These are phyloP conservation scores for Plutella xylostella DNA, from an alignment of 2,888 invertebrate species.

Conservation along the genomic window DNA sequence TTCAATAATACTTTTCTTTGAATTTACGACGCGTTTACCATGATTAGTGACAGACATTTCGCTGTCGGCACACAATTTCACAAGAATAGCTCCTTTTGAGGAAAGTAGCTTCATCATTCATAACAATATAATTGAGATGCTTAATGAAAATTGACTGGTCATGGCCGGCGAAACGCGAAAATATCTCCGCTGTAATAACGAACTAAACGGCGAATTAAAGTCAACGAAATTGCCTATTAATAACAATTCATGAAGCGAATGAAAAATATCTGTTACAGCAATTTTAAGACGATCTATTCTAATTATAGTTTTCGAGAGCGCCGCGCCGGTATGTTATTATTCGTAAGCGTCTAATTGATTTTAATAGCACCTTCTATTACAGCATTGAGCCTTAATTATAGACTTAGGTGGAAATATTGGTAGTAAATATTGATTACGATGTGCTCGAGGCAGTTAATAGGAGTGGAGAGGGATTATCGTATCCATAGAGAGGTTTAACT, in stretches of 20 bases:
- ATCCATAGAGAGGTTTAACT: no score
- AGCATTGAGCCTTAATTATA: constrained; percentile 2
- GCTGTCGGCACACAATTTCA: no score
- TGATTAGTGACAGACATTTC: constrained; percentile 28
- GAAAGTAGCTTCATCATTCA: neutral
- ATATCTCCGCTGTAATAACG: no score
- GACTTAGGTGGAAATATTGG: neutral
- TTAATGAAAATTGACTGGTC: no score
- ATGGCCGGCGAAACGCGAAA: no score
- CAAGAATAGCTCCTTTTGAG: neutral
- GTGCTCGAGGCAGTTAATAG: no score
- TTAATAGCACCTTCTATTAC: constrained; percentile 4
- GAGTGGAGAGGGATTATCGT: no score
- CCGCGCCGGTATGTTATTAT: constrained; percentile 18
- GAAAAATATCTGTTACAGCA: neutral
- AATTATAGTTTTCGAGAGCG: constrained; percentile 26
- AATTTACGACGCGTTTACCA: constrained; percentile 44
- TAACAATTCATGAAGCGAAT: no score
- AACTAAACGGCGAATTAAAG: no score
- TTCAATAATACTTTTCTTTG: constrained; percentile 50
- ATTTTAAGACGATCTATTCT: constrained; percentile 13
- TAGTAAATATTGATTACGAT: constrained; percentile 3
- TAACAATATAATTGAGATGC: no score
- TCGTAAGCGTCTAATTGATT: constrained; percentile 6
- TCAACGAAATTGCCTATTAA: no score